These are phyloP conservation scores for Euschistus heros DNA, from an alignment of 1,140 invertebrate species.

Conservation along the genomic window DNA sequence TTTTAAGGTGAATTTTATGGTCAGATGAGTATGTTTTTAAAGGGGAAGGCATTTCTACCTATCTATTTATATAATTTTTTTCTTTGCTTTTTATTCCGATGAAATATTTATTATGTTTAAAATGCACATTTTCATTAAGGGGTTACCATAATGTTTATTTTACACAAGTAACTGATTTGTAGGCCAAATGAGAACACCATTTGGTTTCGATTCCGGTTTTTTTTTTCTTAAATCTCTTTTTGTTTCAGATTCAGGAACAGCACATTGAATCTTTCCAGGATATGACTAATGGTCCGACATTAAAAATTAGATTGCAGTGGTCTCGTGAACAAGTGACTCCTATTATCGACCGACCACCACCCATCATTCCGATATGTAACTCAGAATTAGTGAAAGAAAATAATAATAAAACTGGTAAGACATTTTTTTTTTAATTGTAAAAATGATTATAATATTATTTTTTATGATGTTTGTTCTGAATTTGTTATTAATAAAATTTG, in stretches of 20 bases:
- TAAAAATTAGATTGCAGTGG: conserved; percentile 78
- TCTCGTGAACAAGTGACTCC: conserved; percentile 58
- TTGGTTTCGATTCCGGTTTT: no score
- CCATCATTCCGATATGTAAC: conserved; percentile 32
- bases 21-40: no score
- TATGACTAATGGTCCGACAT: conserved; percentile 49
- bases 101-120: no score
- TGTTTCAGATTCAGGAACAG: conserved; percentile 9
- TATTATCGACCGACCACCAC: conserved; percentile 54
- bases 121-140: no score
- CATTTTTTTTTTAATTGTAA: not conserved
- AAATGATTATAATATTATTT: not conserved
- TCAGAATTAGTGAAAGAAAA: conserved; percentile 41
- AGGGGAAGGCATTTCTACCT: no score
- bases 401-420: conserved; percentile 39
- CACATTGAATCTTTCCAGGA: conserved; percentile 26
- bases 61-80: no score
- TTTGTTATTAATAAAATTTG: not conserved
- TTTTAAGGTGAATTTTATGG: no score
- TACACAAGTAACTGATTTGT: no score
- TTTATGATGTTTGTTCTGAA: not conserved
- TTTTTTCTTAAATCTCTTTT: conserved; percentile 1
- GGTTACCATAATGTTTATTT: no score
- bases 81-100: no score
- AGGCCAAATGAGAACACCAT: no score